Base-by-base conservation (phyloP, 2,888 invertebrate genomes). In the Erebia aethiops region DNA sequence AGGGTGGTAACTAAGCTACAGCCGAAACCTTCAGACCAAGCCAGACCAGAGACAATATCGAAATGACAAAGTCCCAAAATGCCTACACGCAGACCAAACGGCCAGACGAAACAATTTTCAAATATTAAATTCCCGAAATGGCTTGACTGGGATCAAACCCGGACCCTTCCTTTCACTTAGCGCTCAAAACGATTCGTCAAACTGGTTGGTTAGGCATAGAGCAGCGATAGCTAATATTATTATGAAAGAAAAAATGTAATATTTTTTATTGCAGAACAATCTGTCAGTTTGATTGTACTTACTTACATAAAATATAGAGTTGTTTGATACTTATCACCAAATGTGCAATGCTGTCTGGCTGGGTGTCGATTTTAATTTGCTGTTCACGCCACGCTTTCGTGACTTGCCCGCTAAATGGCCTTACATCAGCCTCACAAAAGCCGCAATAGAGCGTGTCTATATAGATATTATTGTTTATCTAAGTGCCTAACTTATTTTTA, bases 341-440 rank as follows among this genome's bases (percentile, higher is more conserved):
- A 49, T 35, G 26, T 46, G 66, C 61, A 67, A 46, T 43, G 54
- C 26, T 65, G 67, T 67, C 51, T 70, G 64, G 21, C 61, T 67
- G 64, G 64, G 67, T 63, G 66, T 66, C 58, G 61, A 68, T 46
- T 65, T 63, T 71, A 71, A 70, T 67, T 60, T 61, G 67, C 67
- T 65, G 67, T 72, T 69, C 65, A 70, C 70, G 67, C 71, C 51
- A 49, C 56, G 56, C 54, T 65, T 54, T 69, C 60, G 70, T 71
- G 71, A 74, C 74, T 60, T 35, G 67, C 51, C 35, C 66, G 64
- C 60, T 58, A 69, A 72, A 65, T 70, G 56, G 64, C 63, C 58
- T 26, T 54, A 41, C 64, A 51, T 72, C 51, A 51, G 61, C 43
- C 62, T 62, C 49, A n/a, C 61, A 14, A 21, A 49, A 46, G 62